Percentiles rank a stretch among this genome's conserved stretches.
Evolutionary conservation across 2,797 vertebrate species (phyloP).

Genomic region (Tamandua tetradactyla): DNA sequence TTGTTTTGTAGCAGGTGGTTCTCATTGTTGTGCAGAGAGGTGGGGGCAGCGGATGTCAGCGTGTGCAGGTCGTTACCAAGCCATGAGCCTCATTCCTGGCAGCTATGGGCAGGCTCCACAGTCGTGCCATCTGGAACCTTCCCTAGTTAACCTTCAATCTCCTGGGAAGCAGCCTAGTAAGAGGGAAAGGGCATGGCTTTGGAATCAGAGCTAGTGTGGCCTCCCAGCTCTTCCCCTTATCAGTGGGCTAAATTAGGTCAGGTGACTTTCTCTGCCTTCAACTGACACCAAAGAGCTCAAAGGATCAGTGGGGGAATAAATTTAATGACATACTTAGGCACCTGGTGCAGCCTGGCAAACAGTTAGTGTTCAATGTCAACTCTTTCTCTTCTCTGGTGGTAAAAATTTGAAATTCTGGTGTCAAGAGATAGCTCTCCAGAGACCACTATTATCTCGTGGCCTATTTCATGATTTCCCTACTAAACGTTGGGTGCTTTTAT

Average conservation of each 20-base stretch:
- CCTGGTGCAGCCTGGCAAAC: neutral
- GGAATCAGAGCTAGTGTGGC: neutral
- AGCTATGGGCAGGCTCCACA: neutral
- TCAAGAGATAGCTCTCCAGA: neutral
- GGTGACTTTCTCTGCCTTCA: neutral
- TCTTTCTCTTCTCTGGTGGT: neutral
- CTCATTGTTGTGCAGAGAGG: conserved; percentile 22
- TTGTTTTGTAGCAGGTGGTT: conserved; percentile 77
- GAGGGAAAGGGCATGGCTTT: neutral
- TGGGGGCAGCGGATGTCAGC: neutral
- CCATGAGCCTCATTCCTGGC: neutral
- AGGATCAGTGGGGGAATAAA: neutral
- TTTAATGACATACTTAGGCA: too few species aligned
- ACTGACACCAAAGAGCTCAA: neutral
- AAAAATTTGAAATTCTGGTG: neutral
- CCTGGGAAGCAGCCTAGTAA: neutral
- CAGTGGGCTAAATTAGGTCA: neutral
- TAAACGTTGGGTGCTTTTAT: neutral
- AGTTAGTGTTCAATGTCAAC: neutral
- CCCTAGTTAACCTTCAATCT: neutral
- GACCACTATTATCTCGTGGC: neutral
- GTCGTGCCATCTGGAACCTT: neutral
- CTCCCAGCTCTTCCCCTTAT: neutral
- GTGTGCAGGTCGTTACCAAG: neutral
- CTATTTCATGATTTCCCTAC: neutral